These are phyloP conservation scores for Alligator sinensis DNA, from an alignment of 2,113 vertebrate species.

Conservation along the genomic window DNA sequence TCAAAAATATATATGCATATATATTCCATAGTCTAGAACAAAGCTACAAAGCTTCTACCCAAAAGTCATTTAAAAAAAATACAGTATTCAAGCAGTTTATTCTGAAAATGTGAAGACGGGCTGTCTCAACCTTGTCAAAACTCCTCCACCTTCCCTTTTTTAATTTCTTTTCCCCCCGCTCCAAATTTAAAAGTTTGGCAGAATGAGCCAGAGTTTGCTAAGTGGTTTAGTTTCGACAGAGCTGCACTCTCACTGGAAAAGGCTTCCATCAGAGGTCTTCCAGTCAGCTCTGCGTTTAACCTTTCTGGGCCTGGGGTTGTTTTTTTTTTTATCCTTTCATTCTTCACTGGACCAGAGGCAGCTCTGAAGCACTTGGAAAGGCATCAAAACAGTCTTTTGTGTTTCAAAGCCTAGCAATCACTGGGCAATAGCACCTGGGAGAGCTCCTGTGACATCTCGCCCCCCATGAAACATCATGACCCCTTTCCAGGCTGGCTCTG, in stretches of 20 bases:
- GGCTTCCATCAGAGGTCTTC: conserved; percentile 42
- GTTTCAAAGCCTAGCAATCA: conserved; percentile 45
- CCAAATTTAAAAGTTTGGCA: background rate
- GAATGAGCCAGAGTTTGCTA: conserved; percentile 23
- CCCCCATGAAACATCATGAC: conserved; percentile 20
- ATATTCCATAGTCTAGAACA: too few relatives aligned
- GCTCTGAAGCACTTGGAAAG: conserved; percentile 44
- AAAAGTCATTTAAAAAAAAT: too few relatives aligned
- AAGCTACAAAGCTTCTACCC: too few relatives aligned
- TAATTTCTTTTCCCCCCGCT: background rate
- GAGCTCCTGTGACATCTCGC: conserved; percentile 31
- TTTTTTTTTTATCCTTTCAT: conserved; percentile 2
- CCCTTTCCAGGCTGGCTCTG: conserved; percentile 45
- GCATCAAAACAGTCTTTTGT: conserved; percentile 45
- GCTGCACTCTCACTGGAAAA: background rate
- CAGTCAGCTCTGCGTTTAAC: background rate
- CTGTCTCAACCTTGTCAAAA: too few relatives aligned
- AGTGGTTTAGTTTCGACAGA: conserved; percentile 14
- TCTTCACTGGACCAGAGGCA: conserved; percentile 21
- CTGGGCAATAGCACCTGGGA: background rate
- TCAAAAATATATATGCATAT: too few relatives aligned
- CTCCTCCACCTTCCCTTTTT: too few relatives aligned
- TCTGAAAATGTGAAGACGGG: too few relatives aligned
- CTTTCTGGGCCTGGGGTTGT: background rate
- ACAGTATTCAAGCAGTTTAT: too few relatives aligned